Evolutionary conservation across 2,888 invertebrate genomes (phyloP).

Genomic region (Drosophila barbarae): DNA sequence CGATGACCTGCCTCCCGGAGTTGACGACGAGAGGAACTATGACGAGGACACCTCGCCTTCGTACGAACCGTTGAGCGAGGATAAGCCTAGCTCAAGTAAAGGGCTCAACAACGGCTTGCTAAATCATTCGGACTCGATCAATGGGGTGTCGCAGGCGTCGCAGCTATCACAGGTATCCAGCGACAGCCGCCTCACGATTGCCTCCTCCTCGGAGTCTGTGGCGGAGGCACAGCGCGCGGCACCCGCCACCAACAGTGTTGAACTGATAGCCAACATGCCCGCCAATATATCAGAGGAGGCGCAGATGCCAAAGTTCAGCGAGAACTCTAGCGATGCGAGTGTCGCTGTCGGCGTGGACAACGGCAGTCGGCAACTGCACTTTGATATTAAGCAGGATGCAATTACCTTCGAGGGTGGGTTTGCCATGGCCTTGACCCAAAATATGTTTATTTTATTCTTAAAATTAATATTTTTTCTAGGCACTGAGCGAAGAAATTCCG

Average conservation of each 20-base stretch:
- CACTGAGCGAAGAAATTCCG: conserved; percentile 67
- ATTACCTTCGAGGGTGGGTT: conserved; percentile 77
- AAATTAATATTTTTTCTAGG: conserved; percentile 44
- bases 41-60: conserved; percentile 84
- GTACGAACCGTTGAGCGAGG: conserved; percentile 82
- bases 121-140: conserved; percentile 55
- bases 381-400: conserved; percentile 79
- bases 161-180: conserved; percentile 84
- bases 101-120: conserved; percentile 41
- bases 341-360: conserved; percentile 24
- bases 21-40: conserved; percentile 54
- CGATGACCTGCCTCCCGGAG: conserved; percentile 69
- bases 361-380: conserved; percentile 63
- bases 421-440: background rate
- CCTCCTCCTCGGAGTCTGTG: conserved; percentile 79
- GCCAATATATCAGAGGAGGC: conserved; percentile 79
- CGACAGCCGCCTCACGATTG: conserved; percentile 79
- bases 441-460: background rate
- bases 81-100: conserved; percentile 67
- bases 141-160: conserved; percentile 82
- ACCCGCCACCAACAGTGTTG: conserved; percentile 56
- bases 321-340: conserved; percentile 71
- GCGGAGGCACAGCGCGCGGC: conserved; percentile 81
- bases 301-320: conserved; percentile 79
- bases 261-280: conserved; percentile 74